Evolutionary conservation across 2,888 invertebrate species (phyloP).

Genomic region (Buathra laborator): DNA sequence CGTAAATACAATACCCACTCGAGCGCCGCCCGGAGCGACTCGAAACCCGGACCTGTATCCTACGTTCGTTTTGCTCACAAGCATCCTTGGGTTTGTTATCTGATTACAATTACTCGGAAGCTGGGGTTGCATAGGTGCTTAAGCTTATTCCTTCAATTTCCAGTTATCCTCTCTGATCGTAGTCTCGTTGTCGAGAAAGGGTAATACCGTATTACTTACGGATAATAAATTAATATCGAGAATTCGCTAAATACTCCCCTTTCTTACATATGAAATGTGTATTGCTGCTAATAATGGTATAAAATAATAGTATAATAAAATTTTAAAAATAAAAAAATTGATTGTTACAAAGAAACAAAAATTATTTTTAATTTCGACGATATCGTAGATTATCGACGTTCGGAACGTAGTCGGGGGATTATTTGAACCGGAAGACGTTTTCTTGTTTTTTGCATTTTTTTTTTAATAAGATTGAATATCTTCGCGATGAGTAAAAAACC

Average conservation of each 20-base stretch:
- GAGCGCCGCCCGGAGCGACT: conserved; percentile 65
- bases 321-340: neutral
- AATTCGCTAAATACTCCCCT: neutral
- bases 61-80: conserved; percentile 38
- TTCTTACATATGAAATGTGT: no score
- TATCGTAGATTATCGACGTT: neutral
- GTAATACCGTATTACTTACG: neutral
- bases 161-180: neutral
- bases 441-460: neutral
- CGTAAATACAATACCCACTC: conserved; percentile 76
- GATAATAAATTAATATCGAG: conserved; percentile 5
- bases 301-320: no score
- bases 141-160: conserved; percentile 9
- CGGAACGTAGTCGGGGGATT: neutral
- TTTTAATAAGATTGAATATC: neutral
- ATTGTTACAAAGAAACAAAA: neutral
- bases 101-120: conserved; percentile 75
- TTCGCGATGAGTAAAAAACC: neutral
- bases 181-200: neutral
- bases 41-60: conserved; percentile 72
- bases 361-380: neutral
- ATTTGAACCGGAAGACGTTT: neutral
- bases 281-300: no score
- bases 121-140: conserved; percentile 52
- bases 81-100: conserved; percentile 69